phyloP scores from a whole-genome alignment of 1,140 invertebrate genomes.

The Anastrepha obliqua region DNA sequence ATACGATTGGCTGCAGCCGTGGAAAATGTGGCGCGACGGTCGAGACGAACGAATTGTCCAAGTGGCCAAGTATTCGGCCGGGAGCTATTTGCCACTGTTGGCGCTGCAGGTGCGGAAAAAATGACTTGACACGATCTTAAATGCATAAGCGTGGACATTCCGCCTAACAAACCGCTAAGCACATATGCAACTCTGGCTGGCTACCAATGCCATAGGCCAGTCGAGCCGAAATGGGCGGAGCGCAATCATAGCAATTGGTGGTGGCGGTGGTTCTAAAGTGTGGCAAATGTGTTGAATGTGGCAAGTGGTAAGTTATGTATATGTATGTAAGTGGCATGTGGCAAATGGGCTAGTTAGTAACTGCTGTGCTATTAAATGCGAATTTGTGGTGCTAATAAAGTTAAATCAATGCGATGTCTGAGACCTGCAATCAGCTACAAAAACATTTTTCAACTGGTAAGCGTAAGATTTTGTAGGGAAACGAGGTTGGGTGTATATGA shows the following conservation, averaged over 20 bases:
- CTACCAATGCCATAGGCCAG: constrained; percentile 13
- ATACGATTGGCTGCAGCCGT: constrained; percentile 30
- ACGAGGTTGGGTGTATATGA: not conserved
- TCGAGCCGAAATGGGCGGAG: constrained; percentile 35
- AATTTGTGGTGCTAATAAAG: constrained; percentile 38
- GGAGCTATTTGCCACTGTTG: constrained; percentile 44
- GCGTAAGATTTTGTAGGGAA: not conserved
- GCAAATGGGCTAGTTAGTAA: constrained; percentile 40
- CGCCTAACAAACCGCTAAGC: not conserved
- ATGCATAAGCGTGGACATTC: not conserved
- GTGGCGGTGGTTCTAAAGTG: constrained; percentile 25
- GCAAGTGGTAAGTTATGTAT: not conserved
- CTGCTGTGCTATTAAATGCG: constrained; percentile 24
- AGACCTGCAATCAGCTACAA: not conserved
- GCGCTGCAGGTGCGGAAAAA: constrained; percentile 39
- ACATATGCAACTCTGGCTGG: not conserved
- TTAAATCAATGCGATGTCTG: constrained; percentile 34
- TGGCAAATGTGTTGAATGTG: constrained; percentile 6
- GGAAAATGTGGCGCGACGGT: not conserved
- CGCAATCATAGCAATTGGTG: constrained; percentile 28
- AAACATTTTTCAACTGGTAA: not conserved
- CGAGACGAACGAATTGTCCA: not conserved
- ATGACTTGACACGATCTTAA: not conserved
- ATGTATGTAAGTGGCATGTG: not conserved
- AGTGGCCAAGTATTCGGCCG: constrained; percentile 33